phyloP scores from a whole-genome alignment of 2,113 vertebrate genomes.

The Protomyctophum bolini region DNA sequence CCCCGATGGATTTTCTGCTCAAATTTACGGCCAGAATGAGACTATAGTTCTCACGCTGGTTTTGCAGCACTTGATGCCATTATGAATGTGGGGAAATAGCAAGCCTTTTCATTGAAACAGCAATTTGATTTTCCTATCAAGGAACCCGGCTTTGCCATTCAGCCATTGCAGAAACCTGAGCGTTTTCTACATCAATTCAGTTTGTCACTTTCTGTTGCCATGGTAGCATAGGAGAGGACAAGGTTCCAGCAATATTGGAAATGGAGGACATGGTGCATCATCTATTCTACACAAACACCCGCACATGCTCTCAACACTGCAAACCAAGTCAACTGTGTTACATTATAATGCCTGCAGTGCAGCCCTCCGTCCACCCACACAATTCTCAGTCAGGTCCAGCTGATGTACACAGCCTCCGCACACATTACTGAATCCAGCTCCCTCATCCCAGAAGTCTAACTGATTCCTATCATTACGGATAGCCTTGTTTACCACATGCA shows the following conservation, averaged over 20 bases:
- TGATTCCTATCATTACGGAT: neutral
- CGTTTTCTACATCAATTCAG: slow-evolving; percentile 65
- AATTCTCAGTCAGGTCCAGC: slow-evolving; percentile 39
- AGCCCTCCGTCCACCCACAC: slow-evolving; percentile 57
- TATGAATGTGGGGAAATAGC: slow-evolving; percentile 25
- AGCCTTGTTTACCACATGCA: neutral
- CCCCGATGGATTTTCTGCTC: neutral
- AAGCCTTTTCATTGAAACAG: slow-evolving; percentile 22
- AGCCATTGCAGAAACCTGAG: slow-evolving; percentile 43
- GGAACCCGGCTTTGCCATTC: slow-evolving; percentile 35
- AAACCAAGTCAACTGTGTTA: slow-evolving; percentile 50
- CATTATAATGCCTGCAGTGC: slow-evolving; percentile 55
- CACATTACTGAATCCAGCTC: slow-evolving; percentile 15
- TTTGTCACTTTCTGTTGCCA: slow-evolving; percentile 76
- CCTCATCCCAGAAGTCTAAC: slow-evolving; percentile 6
- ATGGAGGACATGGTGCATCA: slow-evolving; percentile 70
- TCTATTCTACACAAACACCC: slow-evolving; percentile 63
- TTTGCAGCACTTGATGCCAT: neutral
- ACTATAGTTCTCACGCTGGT: neutral
- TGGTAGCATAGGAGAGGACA: slow-evolving; percentile 70
- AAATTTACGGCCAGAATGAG: neutral
- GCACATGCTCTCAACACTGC: slow-evolving; percentile 58
- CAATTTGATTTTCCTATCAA: slow-evolving; percentile 36
- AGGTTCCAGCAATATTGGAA: slow-evolving; percentile 64
- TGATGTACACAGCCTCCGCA: slow-evolving; percentile 44